Evolutionary conservation across 2,888 invertebrate genomes (phyloP), one percentile per base, ranked within the genome.

Genomic region (Hipparchia semele): DNA sequence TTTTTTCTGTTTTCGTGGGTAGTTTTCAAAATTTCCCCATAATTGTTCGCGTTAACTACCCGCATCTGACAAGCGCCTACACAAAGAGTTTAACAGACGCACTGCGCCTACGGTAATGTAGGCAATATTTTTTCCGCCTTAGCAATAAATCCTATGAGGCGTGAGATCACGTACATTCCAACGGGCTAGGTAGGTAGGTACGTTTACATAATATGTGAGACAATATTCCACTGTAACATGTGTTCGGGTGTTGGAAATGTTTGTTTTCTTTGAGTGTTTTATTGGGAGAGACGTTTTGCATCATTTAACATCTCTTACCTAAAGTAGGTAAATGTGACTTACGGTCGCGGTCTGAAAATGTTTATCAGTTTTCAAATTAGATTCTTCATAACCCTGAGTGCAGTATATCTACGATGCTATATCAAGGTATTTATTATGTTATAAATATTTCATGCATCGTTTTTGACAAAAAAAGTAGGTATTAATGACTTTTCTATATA

Each of bases 101-200:
- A 78, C 60, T 75, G 76, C 75, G 78, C 73, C 73, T 72, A 68
- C 73, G 68, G 75, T 79, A 79, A 79, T 77, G 77, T 76, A 65
- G 70, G 74, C 78, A 69, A 78, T 79, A 79, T 78, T 79, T 79
- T 79, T 79, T 79, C 77, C 74, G 73, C 69, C 72, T 75, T 62
- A 69, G 78, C 79, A 76, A 79, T 79, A 79, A 79, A 77, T 79
- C 77, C 77, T 71, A 64, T 75, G 76, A 72, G 73, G 74, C 75
- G 78, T 77, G 74, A 70, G 79, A 78, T 79, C 79, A 78, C 79
- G 79, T 75, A 76, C 74, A 73, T 75, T 73, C 69, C 74, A 33
- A 64, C 62, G 59, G 49, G 65, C 53, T 39, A 13, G 69, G 71
- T 75, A 33, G 71, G 71, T 75, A 76, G 71, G 71, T 75, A 76